Percentiles rank a stretch among this genome's conserved stretches.
These are phyloP conservation scores for Ceratosolen fusciceps DNA, from an alignment of 1,140 invertebrate species.

Conservation along the genomic window DNA sequence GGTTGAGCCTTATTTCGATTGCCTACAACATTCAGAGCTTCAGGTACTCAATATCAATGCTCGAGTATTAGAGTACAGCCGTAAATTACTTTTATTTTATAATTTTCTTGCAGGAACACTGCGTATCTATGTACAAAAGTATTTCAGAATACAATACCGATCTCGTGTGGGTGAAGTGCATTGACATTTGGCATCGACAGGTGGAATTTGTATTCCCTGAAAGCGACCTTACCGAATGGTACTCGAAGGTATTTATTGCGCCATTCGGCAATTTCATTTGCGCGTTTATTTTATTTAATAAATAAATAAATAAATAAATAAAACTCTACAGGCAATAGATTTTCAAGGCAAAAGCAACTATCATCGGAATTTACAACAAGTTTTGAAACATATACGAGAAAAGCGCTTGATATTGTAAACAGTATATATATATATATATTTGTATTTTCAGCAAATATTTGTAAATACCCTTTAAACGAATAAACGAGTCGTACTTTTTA, in stretches of 20 bases:
- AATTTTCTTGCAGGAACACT: conserved; percentile 56
- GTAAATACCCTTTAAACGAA: background rate
- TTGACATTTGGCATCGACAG: conserved; percentile 59
- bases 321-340: conserved; percentile 41
- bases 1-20: conserved; percentile 73
- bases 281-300: too few relatives aligned
- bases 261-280: background rate
- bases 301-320: background rate
- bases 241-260: conserved; percentile 46
- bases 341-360: conserved; percentile 49
- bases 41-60: conserved; percentile 69
- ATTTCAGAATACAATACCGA: conserved; percentile 63
- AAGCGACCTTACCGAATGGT: conserved; percentile 51
- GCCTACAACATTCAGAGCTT: conserved; percentile 74
- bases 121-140: conserved; percentile 63
- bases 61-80: background rate
- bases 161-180: conserved; percentile 66
- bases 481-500: background rate
- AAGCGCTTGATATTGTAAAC: background rate
- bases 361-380: conserved; percentile 51
- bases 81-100: background rate
- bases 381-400: conserved; percentile 47
- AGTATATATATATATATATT: background rate
- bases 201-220: conserved; percentile 45
- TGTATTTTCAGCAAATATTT: conserved; percentile 20